Evolutionary conservation across 1,140 invertebrate species (phyloP), one percentile per base, ranked within the genome.

Genomic region (Glossosoma conforme): DNA sequence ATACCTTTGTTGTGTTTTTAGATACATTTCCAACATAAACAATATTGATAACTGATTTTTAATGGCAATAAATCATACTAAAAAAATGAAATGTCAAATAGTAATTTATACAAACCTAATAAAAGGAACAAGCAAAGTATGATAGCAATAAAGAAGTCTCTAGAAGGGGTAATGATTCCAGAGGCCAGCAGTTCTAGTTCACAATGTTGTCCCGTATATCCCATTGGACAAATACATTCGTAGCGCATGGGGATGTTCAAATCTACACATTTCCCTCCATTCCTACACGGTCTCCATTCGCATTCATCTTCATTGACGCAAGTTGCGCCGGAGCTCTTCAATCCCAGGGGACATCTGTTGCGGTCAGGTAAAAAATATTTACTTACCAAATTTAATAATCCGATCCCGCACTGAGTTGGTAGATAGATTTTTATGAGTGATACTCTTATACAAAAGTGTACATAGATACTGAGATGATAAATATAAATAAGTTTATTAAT

Each of bases 71-170:
- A n/a, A 64, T 28, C 6, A 28, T 28, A 8, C 24, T 28, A n/a
- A 37, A 37, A 8, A n/a, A n/a, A n/a, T n/a, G n/a, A n/a, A n/a
- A n/a, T n/a, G 25, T 32, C 38, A 37, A 20, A 20, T 14, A 19
- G 22, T 53, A 55, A 61, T 60, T 42, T 64, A 55, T 68, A 79
- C 85, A 85, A 82, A 89, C 86, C 77, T 73, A 89, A 77, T 65
- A 89, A 75, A 61, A 83, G 74, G 67, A 85, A 79, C 59, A 86
- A 76, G 77, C 86, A 88, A 68, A 83, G 76, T 64, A 87, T 78
- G 67, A 89, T 76, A 64, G 85, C 84, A 69, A 89, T 84, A 74
- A 89, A 84, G 76, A 90, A 91, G 78, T 89, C 87, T 66, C 81
- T 80, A 42, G 85, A 86, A 24, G 86, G 84, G 64, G 83, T 85